A percentile compares a stretch with the other conserved stretches of the same genome.
These are phyloP conservation scores for Rhinichthys osculus DNA, from an alignment of 2,797 vertebrate species.

Conservation along the genomic window DNA sequence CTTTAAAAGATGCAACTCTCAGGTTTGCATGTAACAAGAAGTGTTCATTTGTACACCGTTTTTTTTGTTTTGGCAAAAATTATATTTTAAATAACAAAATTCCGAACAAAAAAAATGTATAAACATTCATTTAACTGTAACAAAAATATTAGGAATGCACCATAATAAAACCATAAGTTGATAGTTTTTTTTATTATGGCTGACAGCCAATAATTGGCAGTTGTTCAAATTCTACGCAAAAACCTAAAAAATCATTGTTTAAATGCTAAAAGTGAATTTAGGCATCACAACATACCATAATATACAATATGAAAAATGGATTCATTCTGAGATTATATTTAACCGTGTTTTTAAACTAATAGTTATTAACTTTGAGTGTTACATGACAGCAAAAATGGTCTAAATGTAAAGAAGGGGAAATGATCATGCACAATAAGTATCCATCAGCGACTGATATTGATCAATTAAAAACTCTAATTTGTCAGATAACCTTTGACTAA, in stretches of 20 bases:
- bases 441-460: neutral
- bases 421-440: neutral
- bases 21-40: neutral
- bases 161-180: neutral
- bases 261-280: neutral
- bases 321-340: neutral
- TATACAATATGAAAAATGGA: neutral
- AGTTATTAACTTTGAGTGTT: neutral
- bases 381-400: neutral
- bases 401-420: neutral
- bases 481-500: neutral
- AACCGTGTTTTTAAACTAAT: neutral
- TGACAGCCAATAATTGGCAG: neutral
- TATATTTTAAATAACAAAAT: neutral
- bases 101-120: neutral
- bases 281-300: neutral
- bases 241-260: neutral
- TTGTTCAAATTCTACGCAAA: neutral
- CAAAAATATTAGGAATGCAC: neutral
- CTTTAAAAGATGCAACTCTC: neutral
- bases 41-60: neutral
- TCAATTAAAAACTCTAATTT: neutral
- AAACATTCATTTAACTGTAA: neutral
- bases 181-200: neutral
- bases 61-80: neutral